These are phyloP conservation scores for Brachionus koreanus DNA, from an alignment of 1,140 invertebrate genomes.

Conservation along the genomic window DNA sequence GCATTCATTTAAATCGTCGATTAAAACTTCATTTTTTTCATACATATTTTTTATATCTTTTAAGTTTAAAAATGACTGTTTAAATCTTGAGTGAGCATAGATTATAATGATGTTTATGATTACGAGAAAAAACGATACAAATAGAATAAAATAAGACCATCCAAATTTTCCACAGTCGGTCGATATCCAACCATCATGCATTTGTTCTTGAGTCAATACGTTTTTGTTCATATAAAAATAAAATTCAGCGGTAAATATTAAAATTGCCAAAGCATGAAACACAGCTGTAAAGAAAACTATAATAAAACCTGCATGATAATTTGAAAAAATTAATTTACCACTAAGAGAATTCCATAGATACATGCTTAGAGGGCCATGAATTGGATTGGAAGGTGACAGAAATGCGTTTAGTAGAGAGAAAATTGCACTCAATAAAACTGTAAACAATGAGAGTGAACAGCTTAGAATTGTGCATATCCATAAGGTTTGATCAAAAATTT, in stretches of 20 bases:
- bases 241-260: conserved; percentile 1
- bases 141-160: neutral
- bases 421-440: neutral
- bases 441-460: conserved; percentile 3
- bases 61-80: conserved; percentile 12
- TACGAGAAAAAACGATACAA: neutral
- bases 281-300: neutral
- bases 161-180: neutral
- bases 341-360: conserved; percentile 6
- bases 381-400: neutral
- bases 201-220: neutral
- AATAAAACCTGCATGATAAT: neutral
- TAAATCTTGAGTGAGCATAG: neutral
- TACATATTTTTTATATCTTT: neutral
- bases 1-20: neutral
- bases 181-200: conserved; percentile 11
- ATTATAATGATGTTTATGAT: neutral
- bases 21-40: conserved; percentile 21
- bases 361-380: conserved; percentile 15
- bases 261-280: neutral
- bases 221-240: conserved; percentile 23
- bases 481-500: conserved; percentile 12
- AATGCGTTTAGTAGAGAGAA: conserved; percentile 9
- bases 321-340: neutral
- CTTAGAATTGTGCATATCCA: conserved; percentile 27